Evolutionary conservation across 1,140 invertebrate genomes (phyloP).

Genomic region (Apis laboriosa): DNA sequence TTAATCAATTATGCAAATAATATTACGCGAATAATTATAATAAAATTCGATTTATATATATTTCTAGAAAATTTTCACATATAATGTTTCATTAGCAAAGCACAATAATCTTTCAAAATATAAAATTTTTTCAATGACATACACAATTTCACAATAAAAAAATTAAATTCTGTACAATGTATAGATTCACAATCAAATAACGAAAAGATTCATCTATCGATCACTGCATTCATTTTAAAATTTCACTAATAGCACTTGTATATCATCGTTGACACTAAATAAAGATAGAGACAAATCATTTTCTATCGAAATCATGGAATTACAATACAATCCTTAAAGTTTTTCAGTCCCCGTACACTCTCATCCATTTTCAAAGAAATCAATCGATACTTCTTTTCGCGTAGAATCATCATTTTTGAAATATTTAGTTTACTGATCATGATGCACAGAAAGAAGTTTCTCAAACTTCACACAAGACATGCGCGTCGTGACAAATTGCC

Average conservation of each 20-base stretch:
- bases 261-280: not conserved
- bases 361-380: not conserved
- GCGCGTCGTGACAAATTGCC: not conserved
- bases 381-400: not conserved
- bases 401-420: not conserved
- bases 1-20: not conserved
- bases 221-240: not conserved
- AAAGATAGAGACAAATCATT: not conserved
- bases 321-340: constrained; percentile 4
- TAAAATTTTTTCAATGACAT: not conserved
- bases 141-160: not conserved
- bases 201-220: not conserved
- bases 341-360: not conserved
- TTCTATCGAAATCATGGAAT: not conserved
- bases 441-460: not conserved
- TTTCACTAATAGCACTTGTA: not conserved
- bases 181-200: not conserved
- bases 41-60: not conserved
- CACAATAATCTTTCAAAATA: not conserved
- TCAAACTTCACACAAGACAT: not conserved
- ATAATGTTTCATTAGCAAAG: not conserved
- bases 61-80: not conserved
- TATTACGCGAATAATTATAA: not conserved
- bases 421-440: not conserved
- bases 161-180: not conserved